Evolutionary conservation across 2,113 vertebrate genomes (phyloP).

Genomic region (Chloropsis hardwickii): DNA sequence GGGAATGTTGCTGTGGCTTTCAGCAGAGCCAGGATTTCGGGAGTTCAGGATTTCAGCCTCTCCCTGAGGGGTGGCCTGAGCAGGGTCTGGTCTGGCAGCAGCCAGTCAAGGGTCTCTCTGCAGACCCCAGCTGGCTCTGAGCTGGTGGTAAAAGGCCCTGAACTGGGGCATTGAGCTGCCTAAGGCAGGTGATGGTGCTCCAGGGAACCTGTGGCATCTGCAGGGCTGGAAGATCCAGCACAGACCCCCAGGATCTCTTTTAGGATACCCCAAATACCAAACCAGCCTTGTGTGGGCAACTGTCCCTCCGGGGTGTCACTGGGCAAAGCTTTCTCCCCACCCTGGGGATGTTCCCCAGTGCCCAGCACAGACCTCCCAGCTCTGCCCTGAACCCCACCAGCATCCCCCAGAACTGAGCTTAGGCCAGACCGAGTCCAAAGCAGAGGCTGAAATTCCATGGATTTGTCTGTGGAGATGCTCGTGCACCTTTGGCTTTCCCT

Average conservation of each 20-base stretch:
- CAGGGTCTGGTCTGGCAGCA: neutral
- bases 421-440: fast-evolving
- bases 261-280: neutral
- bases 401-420: neutral
- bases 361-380: neutral
- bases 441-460: neutral
- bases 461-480: neutral
- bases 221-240: neutral
- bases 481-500: neutral
- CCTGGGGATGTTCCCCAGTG: too few species aligned
- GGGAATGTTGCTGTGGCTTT: neutral
- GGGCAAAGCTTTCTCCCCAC: neutral
- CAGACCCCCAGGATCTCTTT: neutral
- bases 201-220: neutral
- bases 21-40: neutral
- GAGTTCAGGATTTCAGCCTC: neutral
- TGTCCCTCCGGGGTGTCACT: neutral
- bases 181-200: neutral
- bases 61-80: neutral
- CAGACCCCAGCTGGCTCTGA: neutral
- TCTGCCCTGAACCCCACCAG: neutral
- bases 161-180: neutral
- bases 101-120: neutral
- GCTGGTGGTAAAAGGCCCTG: neutral
- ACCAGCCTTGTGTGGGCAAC: neutral